These are phyloP conservation scores for Phoxinus phoxinus DNA, from an alignment of 2,113 vertebrate genomes.

Conservation along the genomic window DNA sequence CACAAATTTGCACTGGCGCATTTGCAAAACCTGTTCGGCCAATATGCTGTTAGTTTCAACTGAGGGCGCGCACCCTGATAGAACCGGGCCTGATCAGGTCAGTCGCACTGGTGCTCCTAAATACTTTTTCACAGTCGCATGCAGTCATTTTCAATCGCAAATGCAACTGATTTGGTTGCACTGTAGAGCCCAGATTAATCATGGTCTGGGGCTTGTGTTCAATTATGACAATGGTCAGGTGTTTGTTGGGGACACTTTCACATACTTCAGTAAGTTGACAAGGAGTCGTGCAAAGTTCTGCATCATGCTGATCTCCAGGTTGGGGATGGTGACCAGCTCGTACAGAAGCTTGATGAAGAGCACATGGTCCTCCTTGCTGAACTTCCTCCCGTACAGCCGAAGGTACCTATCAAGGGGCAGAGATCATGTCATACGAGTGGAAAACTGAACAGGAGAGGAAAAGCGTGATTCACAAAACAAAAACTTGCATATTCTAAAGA, in stretches of 20 bases:
- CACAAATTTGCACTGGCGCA: too few relatives aligned
- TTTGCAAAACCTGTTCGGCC: too few relatives aligned
- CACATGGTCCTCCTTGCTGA: conserved; percentile 94
- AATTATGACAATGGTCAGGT: background rate
- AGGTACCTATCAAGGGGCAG: conserved; percentile 82
- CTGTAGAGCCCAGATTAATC: background rate
- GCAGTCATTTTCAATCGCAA: too few relatives aligned
- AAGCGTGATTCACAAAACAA: background rate
- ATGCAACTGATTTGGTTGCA: too few relatives aligned
- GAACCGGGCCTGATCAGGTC: too few relatives aligned
- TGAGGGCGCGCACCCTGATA: too few relatives aligned
- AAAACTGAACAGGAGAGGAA: background rate
- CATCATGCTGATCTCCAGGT: conserved; percentile 95
- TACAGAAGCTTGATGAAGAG: conserved; percentile 93
- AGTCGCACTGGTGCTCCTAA: too few relatives aligned
- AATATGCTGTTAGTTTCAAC: too few relatives aligned
- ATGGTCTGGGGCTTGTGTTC: background rate
- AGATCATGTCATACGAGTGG: background rate
- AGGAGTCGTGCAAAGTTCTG: conserved; percentile 91
- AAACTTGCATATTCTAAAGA: background rate
- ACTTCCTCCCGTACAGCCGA: conserved; percentile 91
- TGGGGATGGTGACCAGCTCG: conserved; percentile 91
- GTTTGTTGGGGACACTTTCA: background rate
- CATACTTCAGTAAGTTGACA: conserved; percentile 90
- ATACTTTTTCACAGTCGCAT: too few relatives aligned